Percentiles rank a stretch among this genome's conserved stretches.
These are phyloP conservation scores for Medauroidea extradentata DNA, from an alignment of 1,140 invertebrate genomes.

Conservation along the genomic window DNA sequence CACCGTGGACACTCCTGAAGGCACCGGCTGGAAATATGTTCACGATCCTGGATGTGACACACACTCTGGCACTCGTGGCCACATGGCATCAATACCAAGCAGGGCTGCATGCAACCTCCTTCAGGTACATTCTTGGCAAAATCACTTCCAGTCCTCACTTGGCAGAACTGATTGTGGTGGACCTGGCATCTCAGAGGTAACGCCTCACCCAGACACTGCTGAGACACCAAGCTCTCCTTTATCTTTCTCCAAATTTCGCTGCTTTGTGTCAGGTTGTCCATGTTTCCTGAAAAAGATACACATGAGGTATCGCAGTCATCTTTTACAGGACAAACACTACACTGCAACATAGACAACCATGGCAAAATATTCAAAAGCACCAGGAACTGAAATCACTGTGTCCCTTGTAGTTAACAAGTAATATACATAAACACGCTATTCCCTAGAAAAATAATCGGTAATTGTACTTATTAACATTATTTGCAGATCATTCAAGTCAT, in stretches of 20 bases:
- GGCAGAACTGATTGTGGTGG: constrained; percentile 39
- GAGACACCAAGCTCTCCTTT: constrained; percentile 40
- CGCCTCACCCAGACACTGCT: constrained; percentile 41
- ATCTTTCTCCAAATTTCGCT: constrained; percentile 52
- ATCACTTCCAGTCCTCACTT: constrained; percentile 22
- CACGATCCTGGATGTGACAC: constrained; percentile 47
- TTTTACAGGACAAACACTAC: too few relatives aligned
- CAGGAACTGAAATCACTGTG: too few relatives aligned
- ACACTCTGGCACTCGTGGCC: constrained; percentile 51
- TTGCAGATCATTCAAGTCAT: too few relatives aligned
- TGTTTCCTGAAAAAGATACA: too few relatives aligned
- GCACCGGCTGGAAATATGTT: constrained; percentile 40
- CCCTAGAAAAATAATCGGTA: too few relatives aligned
- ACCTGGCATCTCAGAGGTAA: constrained; percentile 47
- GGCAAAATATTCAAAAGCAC: too few relatives aligned
- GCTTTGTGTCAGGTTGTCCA: constrained; percentile 50
- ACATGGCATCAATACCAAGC: constrained; percentile 40
- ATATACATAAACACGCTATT: too few relatives aligned
- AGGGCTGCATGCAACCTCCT: constrained; percentile 33
- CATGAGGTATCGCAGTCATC: too few relatives aligned
- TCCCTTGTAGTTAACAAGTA: too few relatives aligned
- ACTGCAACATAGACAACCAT: too few relatives aligned
- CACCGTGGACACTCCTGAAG: not conserved
- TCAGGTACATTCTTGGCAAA: constrained; percentile 25
- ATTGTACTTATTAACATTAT: too few relatives aligned